Evolutionary conservation across 2,888 invertebrate species (phyloP).

Genomic region (Smittia aterrima): DNA sequence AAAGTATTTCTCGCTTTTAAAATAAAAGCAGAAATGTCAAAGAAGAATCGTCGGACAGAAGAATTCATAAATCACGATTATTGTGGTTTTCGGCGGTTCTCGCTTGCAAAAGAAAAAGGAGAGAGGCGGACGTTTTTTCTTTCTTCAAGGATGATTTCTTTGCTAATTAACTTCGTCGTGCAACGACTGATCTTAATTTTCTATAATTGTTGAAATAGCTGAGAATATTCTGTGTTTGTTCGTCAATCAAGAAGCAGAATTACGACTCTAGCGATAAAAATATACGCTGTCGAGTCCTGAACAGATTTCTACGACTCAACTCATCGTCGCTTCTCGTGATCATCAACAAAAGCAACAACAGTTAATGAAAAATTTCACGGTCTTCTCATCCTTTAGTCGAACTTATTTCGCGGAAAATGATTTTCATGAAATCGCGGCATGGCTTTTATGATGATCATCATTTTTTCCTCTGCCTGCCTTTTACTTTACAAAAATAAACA

Average conservation of each 20-base stretch:
- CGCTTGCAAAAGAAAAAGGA: no score
- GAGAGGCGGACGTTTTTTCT: no score
- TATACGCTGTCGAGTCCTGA: not conserved
- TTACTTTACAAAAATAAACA: conserved; percentile 22
- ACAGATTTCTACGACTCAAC: not conserved
- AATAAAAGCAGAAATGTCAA: not conserved
- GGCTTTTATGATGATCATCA: conserved; percentile 32
- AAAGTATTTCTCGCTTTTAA: not conserved
- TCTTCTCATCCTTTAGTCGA: not conserved
- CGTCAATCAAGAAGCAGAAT: not conserved
- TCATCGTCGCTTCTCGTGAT: not conserved
- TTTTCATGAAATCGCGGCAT: conserved; percentile 4
- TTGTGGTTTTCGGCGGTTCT: not conserved
- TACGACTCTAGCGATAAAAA: not conserved
- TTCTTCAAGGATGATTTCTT: not conserved
- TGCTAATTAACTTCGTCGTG: not conserved
- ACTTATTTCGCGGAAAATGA: not conserved
- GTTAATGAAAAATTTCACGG: not conserved
- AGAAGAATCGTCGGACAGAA: not conserved
- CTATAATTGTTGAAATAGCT: not conserved
- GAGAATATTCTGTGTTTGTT: not conserved
- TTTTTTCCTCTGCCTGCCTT: not conserved
- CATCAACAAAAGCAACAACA: conserved; percentile 3
- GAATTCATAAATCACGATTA: conserved; percentile 4
- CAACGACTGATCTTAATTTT: not conserved